A percentile compares a stretch with the other conserved stretches of the same genome.
These are phyloP conservation scores for Pogonocherus hispidulus DNA, from an alignment of 2,888 invertebrate genomes.

Conservation along the genomic window DNA sequence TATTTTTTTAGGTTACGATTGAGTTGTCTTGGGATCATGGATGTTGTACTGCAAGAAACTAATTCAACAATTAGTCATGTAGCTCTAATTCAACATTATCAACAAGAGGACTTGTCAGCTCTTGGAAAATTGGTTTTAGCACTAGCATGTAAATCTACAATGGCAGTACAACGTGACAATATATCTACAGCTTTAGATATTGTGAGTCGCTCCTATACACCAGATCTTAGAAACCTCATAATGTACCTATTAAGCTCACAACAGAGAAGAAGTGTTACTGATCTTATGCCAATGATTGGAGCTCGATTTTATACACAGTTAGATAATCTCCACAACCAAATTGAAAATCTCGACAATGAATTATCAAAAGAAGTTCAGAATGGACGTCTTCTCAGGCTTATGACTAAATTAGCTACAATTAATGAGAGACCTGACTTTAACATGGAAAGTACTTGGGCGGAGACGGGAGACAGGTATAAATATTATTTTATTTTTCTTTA, in stretches of 20 bases:
- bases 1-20: conserved; percentile 75
- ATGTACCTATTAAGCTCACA: conserved; percentile 84
- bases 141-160: conserved; percentile 92
- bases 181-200: conserved; percentile 90
- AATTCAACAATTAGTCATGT: conserved; percentile 74
- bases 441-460: conserved; percentile 95
- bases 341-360: conserved; percentile 92
- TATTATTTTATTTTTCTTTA: background rate
- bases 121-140: conserved; percentile 93
- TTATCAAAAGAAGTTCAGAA: conserved; percentile 95
- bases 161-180: conserved; percentile 90
- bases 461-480: conserved; percentile 89
- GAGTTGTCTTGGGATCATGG: conserved; percentile 85
- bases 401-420: conserved; percentile 93
- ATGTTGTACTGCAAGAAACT: conserved; percentile 83
- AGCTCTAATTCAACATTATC: conserved; percentile 79
- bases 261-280: conserved; percentile 85
- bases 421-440: conserved; percentile 96
- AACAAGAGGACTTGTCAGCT: conserved; percentile 92
- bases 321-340: conserved; percentile 89
- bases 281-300: conserved; percentile 99
- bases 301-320: conserved; percentile 97
- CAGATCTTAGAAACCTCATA: conserved; percentile 94
- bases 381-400: conserved; percentile 89
- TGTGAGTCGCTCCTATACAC: conserved; percentile 90